Evolutionary conservation across 2,888 invertebrate species (phyloP).

Genomic region (Malthinus flaveolus): DNA sequence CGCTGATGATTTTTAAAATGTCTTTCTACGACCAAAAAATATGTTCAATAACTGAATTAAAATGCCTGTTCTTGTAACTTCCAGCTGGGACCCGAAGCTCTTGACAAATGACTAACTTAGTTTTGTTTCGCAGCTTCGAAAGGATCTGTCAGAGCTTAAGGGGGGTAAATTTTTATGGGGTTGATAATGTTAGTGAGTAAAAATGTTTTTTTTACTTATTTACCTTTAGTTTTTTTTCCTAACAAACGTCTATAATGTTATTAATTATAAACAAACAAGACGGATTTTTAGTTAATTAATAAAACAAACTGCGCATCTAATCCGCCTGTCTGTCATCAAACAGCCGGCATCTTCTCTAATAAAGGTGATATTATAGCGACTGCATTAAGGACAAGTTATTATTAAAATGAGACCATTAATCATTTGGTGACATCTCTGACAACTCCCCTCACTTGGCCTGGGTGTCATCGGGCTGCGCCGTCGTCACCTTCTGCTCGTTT

Average conservation of each 20-base stretch:
- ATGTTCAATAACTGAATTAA: constrained; percentile 57
- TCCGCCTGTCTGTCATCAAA: constrained; percentile 49
- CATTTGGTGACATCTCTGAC: constrained; percentile 41
- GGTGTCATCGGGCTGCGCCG: constrained; percentile 45
- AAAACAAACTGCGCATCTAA: constrained; percentile 41
- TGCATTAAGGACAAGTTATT: constrained; percentile 54
- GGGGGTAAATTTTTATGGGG: constrained; percentile 37
- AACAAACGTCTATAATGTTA: neutral
- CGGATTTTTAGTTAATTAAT: constrained; percentile 45
- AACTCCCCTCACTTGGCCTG: constrained; percentile 42
- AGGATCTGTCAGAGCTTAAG: constrained; percentile 46
- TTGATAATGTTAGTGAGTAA: constrained; percentile 24
- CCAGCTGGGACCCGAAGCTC: constrained; percentile 39
- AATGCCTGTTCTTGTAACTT: constrained; percentile 45
- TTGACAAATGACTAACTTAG: constrained; percentile 56
- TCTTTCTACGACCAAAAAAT: constrained; percentile 53
- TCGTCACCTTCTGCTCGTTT: constrained; percentile 51
- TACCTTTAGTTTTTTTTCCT: constrained; percentile 1
- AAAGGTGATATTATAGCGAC: constrained; percentile 54
- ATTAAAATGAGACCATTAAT: constrained; percentile 58
- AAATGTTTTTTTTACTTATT: constrained; percentile 27
- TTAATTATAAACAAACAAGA: neutral
- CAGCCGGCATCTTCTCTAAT: constrained; percentile 48
- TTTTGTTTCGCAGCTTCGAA: constrained; percentile 47
- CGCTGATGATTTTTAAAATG: constrained; percentile 56